phyloP scores from a whole-genome alignment of 2,797 vertebrate species.

The Babyrousa celebensis region DNA sequence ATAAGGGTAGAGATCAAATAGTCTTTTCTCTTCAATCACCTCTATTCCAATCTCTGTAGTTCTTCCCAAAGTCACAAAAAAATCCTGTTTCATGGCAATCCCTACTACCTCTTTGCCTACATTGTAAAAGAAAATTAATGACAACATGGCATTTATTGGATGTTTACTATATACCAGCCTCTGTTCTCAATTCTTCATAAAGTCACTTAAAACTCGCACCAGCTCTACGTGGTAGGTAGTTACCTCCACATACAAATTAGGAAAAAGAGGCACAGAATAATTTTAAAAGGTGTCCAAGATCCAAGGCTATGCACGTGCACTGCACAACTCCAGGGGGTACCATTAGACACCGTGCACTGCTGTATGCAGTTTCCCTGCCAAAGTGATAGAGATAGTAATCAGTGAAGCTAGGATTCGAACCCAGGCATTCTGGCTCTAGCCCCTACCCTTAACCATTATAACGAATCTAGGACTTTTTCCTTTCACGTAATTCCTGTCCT shows the following conservation, averaged over 20 bases:
- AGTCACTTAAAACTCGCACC: not conserved
- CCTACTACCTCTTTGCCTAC: not conserved
- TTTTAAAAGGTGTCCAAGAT: not conserved
- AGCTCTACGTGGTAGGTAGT: not conserved
- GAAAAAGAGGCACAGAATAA: not conserved
- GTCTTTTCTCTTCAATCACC: not conserved
- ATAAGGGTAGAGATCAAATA: not conserved
- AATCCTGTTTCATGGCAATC: not conserved
- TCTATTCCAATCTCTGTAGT: not conserved
- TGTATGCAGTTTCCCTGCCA: not conserved
- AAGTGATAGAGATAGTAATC: not conserved
- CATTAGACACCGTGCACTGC: not conserved
- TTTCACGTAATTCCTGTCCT: not conserved
- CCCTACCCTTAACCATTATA: not conserved
- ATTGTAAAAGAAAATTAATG: constrained; percentile 25
- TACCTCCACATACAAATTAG: not conserved
- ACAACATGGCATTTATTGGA: not conserved
- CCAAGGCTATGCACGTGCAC: not conserved
- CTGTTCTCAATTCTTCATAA: not conserved
- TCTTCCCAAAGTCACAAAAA: not conserved
- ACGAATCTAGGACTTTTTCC: not conserved
- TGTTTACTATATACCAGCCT: not conserved
- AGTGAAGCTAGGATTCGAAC: not conserved
- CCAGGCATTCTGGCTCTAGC: not conserved
- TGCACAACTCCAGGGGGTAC: not conserved